A percentile compares a stretch with the other conserved stretches of the same genome.
Evolutionary conservation across 1,140 invertebrate species (phyloP).

Genomic region (Lanistes nyassanus): DNA sequence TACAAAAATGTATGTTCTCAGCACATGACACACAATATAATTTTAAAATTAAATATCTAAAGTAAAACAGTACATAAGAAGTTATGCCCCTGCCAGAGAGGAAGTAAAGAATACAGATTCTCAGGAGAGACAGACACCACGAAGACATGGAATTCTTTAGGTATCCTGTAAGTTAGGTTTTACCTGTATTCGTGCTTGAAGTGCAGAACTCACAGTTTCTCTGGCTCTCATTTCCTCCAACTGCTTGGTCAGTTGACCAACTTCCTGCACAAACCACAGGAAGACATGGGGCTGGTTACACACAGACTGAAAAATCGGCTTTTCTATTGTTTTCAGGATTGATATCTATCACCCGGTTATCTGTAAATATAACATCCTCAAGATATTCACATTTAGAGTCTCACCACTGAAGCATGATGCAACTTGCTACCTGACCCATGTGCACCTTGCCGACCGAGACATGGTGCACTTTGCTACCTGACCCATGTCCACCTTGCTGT

Average conservation of each 20-base stretch:
- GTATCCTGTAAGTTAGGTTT: background rate
- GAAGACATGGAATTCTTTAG: background rate
- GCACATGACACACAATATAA: background rate
- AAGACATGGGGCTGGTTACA: too few relatives aligned
- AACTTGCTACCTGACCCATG: too few relatives aligned
- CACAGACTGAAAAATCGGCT: too few relatives aligned
- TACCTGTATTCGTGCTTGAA: slow-evolving; percentile 51
- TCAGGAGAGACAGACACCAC: background rate
- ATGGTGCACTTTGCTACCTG: too few relatives aligned
- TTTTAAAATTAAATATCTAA: background rate
- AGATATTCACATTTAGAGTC: too few relatives aligned
- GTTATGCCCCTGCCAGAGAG: background rate
- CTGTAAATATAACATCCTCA: too few relatives aligned
- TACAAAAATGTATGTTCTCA: background rate
- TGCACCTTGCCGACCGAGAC: too few relatives aligned
- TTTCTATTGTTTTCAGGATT: too few relatives aligned
- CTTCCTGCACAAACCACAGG: slow-evolving; percentile 1
- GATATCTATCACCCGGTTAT: too few relatives aligned
- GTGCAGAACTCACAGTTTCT: slow-evolving; percentile 35
- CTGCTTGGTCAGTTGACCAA: slow-evolving; percentile 47
- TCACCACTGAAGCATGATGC: too few relatives aligned
- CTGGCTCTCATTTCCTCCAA: slow-evolving; percentile 41
- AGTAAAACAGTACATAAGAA: background rate
- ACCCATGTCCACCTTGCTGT: too few relatives aligned
- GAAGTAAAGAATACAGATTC: background rate